Evolutionary conservation across 2,113 vertebrate species (phyloP), one percentile per base, ranked within the genome.

Genomic region (Deroptyus accipitrinus): DNA sequence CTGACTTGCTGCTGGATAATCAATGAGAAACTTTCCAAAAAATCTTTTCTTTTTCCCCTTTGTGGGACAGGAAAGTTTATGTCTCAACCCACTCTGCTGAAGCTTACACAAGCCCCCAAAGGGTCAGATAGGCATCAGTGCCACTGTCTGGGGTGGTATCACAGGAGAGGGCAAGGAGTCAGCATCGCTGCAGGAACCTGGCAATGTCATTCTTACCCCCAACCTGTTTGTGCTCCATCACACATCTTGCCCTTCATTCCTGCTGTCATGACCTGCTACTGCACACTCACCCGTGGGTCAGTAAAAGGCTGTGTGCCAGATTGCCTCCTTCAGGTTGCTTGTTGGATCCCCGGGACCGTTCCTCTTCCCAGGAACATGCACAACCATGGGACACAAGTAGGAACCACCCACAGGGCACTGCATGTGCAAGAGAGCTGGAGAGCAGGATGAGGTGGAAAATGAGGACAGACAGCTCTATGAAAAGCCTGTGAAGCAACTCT

Each of bases 231-330:
- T 5, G 35, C 44, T 86, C 16, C 49, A 52, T 33, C 77, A 74
- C 46, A 49, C 17, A 64, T 77, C 64, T 31, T 81, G 81, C 30
- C 52, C 25, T 69, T 42, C 48, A 27, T 23, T 80, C 49, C 64
- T 69, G 33, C 19, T 64, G 19, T n/a, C 76, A 48, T 69, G 81
- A 17, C 42, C 39, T 35, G 39, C 49, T 39, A 28, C 27, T 52
- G 41, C 41, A 61, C 0, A 0, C 62, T 86, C 57, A 72, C 10
- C 62, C 30, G 37, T 0, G 0, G 23, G 15, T 3, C 61, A 54
- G 33, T 37, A 72, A 92, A 63, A 37, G 54, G 35, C 62, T 73
- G 41, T 1, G 2, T 31, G 44, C 14, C 6, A 7, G 19, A 14
- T 67, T 48, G 66, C 54, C 51, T 75, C 35, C 68, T 83, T 75